Conservation (phyloP, 2,797 vertebrate genomes). For the Syngnathus rostellatus region DNA sequence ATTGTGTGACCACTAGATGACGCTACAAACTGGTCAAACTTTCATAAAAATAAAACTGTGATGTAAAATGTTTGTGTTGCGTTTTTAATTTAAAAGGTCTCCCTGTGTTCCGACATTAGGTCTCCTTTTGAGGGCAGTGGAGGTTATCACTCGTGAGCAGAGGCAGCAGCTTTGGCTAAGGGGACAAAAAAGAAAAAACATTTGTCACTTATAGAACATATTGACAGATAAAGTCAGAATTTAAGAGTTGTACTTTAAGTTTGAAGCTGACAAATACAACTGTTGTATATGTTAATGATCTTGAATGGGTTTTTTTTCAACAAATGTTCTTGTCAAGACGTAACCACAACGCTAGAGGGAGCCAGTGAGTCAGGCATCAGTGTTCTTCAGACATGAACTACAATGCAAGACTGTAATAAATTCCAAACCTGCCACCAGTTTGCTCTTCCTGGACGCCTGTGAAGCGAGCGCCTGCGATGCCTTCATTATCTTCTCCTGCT, state of each 20-base stretch:
- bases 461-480: conserved; percentile 84
- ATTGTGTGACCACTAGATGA: not conserved
- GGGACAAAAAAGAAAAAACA: not conserved
- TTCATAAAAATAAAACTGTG: not conserved
- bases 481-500: conserved; percentile 87
- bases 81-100: not conserved
- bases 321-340: too few species aligned
- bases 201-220: not conserved
- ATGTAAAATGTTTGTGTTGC: not conserved
- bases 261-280: too few species aligned
- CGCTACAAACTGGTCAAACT: not conserved
- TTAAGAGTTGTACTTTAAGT: too few species aligned
- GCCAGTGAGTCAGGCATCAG: not conserved
- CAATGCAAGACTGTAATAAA: not conserved
- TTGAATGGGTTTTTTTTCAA: too few species aligned
- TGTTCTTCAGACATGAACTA: not conserved
- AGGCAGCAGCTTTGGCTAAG: not conserved
- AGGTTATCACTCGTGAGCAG: not conserved
- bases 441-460: conserved; percentile 89
- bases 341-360: too few species aligned
- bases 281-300: too few species aligned
- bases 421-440: conserved; percentile 83
- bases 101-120: not conserved
- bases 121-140: not conserved
- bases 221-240: not conserved